Base-by-base conservation (phyloP, 2,888 invertebrate species). In the Latrodectus hesperus region DNA sequence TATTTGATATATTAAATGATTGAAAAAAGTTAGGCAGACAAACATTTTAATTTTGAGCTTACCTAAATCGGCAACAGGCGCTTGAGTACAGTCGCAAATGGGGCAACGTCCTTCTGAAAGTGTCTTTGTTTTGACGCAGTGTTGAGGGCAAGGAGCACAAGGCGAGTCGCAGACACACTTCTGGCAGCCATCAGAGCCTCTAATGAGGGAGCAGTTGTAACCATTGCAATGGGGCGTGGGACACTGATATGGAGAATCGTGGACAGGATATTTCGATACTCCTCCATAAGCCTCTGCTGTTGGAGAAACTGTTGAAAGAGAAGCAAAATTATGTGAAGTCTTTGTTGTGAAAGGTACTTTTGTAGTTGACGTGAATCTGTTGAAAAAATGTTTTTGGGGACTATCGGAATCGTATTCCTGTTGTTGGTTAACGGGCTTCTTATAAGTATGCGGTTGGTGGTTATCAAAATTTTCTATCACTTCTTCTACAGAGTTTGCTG, bases 151-250 rank as follows among this genome's bases (percentile, higher is more conserved):
- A 14, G 88, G 88, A 22, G 88, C 83, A 51, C 88, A 88, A 3
- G 88, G 88, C 0, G 88, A 88, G 17, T 88, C 88, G 8, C 88
- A 88, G 2, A 88, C 88, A 55, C 88, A 88, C 65, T 84, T 88
- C 65, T 88, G 88, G 22, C 88, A 88, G 0, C 84, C 88, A 55
- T 88, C 88, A 5, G 84, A 55, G n/a, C 88, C 88, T 71, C 88
- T 68, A 5, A 88, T 72, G 10, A 88, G 64, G 6, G 88, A 88
- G 14, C 88, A 88, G 72, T 88, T 88, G 67, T 88, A 88, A 17
- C 88, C 88, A n/a, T 88, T 88, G 79, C 88, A 88, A 68, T 88
- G 88, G 0, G 88, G 88, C 0, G 88, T 88, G 38, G 88, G 88
- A 12, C 88, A 88, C 51, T 83, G 88, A 17, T 88, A 88, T 16